A percentile compares a stretch with the other conserved stretches of the same genome.
These are phyloP conservation scores for Tauraco hartlaubi DNA, from an alignment of 2,797 vertebrate species.

Conservation along the genomic window DNA sequence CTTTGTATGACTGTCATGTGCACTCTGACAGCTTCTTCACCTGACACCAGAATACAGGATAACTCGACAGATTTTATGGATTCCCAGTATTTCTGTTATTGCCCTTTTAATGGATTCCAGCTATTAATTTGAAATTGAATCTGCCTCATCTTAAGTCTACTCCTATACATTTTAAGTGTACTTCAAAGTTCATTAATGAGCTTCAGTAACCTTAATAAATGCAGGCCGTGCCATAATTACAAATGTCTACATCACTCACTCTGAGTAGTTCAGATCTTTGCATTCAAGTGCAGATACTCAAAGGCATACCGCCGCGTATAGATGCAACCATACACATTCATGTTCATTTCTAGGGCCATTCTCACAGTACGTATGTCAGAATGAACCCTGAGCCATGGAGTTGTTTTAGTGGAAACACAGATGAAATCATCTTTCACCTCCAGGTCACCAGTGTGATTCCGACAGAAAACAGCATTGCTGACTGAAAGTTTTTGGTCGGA, in stretches of 20 bases:
- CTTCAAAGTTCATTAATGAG: constrained; percentile 49
- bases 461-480: constrained; percentile 58
- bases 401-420: constrained; percentile 39
- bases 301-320: not conserved
- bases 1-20: not conserved
- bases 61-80: not conserved
- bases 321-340: not conserved
- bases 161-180: constrained; percentile 7
- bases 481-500: constrained; percentile 30
- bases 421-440: constrained; percentile 68
- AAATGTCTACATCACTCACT: constrained; percentile 19
- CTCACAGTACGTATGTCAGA: not conserved
- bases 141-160: not conserved
- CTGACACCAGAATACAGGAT: not conserved
- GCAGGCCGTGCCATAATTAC: constrained; percentile 17
- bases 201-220: constrained; percentile 31
- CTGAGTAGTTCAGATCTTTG: not conserved
- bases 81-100: constrained; percentile 13
- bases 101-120: not conserved
- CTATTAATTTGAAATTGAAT: constrained; percentile 28
- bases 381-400: constrained; percentile 10
- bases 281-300: constrained; percentile 13
- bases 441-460: constrained; percentile 47
- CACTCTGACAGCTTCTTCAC: not conserved
- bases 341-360: not conserved